Percentiles rank a stretch among this genome's conserved stretches.
phyloP scores from a whole-genome alignment of 2,797 vertebrate species.

The Bufotes viridis region DNA sequence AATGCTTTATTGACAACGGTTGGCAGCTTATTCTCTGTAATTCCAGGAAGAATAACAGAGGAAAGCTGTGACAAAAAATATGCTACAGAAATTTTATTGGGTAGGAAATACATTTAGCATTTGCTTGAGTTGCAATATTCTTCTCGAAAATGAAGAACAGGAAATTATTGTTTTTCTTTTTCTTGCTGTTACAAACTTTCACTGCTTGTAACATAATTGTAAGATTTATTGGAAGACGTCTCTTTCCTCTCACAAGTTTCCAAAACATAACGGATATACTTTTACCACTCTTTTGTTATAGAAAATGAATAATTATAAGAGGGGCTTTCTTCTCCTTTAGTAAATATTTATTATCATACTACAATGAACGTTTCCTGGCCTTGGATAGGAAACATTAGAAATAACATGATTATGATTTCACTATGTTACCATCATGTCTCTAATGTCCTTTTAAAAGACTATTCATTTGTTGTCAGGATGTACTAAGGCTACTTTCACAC shows the following conservation, averaged over 20 bases:
- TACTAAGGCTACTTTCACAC: too few relatives aligned
- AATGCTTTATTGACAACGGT: not conserved
- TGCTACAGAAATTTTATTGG: not conserved
- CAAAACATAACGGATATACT: not conserved
- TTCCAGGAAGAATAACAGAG: too few relatives aligned
- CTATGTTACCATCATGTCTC: too few relatives aligned
- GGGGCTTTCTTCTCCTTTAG: not conserved
- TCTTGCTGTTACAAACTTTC: not conserved
- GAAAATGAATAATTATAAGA: not conserved
- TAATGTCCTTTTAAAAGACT: too few relatives aligned
- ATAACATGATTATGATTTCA: too few relatives aligned
- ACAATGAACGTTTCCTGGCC: not conserved
- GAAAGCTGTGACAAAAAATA: not conserved
- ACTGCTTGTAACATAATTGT: not conserved
- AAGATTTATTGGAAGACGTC: not conserved
- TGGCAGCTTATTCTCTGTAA: not conserved
- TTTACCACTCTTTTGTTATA: not conserved
- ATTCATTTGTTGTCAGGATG: too few relatives aligned
- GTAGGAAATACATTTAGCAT: not conserved
- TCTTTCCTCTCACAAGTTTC: not conserved
- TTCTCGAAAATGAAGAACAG: not conserved
- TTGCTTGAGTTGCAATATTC: not conserved
- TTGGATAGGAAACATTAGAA: not conserved
- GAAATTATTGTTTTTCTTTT: not conserved
- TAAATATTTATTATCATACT: not conserved